A percentile compares a stretch with the other conserved stretches of the same genome.
Evolutionary conservation across 23 tunicate genomes (phyloP).

Genomic region (Clavelina lepadiformis): DNA sequence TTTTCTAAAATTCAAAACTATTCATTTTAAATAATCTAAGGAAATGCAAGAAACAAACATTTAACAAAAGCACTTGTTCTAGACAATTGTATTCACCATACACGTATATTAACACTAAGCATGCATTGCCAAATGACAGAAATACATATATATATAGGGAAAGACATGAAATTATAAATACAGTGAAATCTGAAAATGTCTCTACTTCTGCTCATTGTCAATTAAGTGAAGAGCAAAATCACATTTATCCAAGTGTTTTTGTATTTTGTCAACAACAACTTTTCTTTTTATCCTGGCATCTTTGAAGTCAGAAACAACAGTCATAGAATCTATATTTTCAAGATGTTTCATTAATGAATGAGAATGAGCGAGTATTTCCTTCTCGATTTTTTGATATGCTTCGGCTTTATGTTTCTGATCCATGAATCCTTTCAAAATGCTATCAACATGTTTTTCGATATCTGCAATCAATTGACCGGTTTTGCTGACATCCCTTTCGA

Average conservation of each 20-base stretch:
- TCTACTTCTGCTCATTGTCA: too few relatives aligned
- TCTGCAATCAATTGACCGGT: background rate
- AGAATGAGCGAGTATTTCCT: conserved; percentile 7
- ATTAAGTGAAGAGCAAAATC: conserved; percentile 1
- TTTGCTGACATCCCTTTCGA: conserved; percentile 21
- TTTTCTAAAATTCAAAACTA: too few relatives aligned
- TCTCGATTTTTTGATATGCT: conserved; percentile 25
- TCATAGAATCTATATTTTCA: conserved; percentile 38
- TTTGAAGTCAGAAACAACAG: conserved; percentile 22
- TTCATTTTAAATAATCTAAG: too few relatives aligned
- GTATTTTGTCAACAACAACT: conserved; percentile 24
- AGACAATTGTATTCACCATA: too few relatives aligned
- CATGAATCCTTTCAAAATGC: conserved; percentile 44
- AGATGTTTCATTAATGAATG: conserved; percentile 27
- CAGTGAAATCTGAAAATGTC: too few relatives aligned
- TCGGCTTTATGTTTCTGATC: conserved; percentile 7
- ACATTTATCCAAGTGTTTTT: conserved; percentile 25
- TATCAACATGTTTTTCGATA: conserved; percentile 13
- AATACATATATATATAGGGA: too few relatives aligned
- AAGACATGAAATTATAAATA: too few relatives aligned
- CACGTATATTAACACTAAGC: too few relatives aligned
- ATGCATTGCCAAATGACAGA: too few relatives aligned
- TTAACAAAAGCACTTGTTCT: too few relatives aligned
- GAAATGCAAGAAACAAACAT: too few relatives aligned
- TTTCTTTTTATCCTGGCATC: conserved; percentile 49